Evolutionary conservation across 2,888 invertebrate species (phyloP).

Genomic region (Rhamphomyia laevipes): DNA sequence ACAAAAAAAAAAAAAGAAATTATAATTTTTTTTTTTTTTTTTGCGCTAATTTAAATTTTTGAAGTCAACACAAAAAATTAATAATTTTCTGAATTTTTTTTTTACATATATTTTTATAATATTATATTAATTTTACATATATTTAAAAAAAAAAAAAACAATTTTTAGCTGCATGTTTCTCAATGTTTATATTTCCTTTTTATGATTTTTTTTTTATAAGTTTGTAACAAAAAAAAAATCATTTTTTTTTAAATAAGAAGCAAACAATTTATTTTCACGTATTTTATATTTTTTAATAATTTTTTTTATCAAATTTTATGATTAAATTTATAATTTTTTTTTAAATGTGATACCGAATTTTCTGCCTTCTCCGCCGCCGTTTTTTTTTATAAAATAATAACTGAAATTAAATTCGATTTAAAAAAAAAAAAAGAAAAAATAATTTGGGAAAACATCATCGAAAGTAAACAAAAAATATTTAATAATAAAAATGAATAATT

Average conservation of each 20-base stretch:
- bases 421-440: too few relatives aligned
- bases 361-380: slow-evolving; percentile 20
- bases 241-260: neutral
- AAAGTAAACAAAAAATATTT: too few relatives aligned
- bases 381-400: neutral
- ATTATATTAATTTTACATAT: neutral
- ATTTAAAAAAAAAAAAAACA: slow-evolving; percentile 6
- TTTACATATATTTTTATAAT: neutral
- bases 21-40: neutral
- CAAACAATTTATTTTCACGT: slow-evolving; percentile 6
- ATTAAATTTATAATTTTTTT: slow-evolving; percentile 17
- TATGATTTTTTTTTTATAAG: slow-evolving; percentile 21
- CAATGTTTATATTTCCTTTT: slow-evolving; percentile 33
- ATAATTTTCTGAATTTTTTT: slow-evolving; percentile 2
- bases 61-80: too few relatives aligned
- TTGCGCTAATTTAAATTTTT: slow-evolving; percentile 1
- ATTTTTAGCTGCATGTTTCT: slow-evolving; percentile 34
- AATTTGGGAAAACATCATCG: neutral
- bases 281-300: slow-evolving; percentile 8
- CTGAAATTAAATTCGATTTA: too few relatives aligned
- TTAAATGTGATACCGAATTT: slow-evolving; percentile 38
- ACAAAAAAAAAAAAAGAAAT: neutral
- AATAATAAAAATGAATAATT: too few relatives aligned
- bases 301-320: slow-evolving; percentile 16
- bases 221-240: neutral